Percentiles rank a stretch among this genome's conserved stretches.
Evolutionary conservation across 2,888 invertebrate species (phyloP).

Genomic region (Metellina segmentata): DNA sequence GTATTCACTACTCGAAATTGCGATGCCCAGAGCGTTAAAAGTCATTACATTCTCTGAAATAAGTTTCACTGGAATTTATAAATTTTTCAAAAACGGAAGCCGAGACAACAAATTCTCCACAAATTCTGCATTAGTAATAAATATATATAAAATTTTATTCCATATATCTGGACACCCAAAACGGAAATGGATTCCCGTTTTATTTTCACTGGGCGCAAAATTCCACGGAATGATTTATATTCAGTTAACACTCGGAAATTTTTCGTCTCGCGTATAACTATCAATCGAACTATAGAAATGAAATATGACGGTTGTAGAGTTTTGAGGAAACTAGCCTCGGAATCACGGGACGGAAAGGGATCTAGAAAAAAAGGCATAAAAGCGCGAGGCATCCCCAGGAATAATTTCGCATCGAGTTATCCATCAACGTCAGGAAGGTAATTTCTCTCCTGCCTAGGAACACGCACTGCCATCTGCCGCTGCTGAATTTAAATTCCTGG

Average conservation of each 20-base stretch:
- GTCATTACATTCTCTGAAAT: no score
- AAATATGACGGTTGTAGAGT: conserved; percentile 50
- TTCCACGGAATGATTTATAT: conserved; percentile 44
- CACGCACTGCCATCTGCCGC: conserved; percentile 63
- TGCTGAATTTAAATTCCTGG: conserved; percentile 58
- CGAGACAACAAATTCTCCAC: no score
- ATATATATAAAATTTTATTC: no score
- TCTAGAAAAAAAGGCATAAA: conserved; percentile 47
- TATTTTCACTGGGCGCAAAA: background rate
- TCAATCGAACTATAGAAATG: conserved; percentile 29
- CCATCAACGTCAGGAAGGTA: conserved; percentile 63
- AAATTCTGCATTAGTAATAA: no score
- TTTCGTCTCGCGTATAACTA: conserved; percentile 39
- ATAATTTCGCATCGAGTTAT: conserved; percentile 66
- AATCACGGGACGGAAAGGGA: conserved; percentile 51
- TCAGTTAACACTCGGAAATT: conserved; percentile 59
- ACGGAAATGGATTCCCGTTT: background rate
- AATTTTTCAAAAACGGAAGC: no score
- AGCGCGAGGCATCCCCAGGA: conserved; percentile 51
- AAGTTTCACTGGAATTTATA: no score
- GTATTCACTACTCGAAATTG: no score
- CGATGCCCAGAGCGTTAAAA: no score
- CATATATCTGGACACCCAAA: background rate
- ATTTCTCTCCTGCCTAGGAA: conserved; percentile 44
- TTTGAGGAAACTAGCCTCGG: conserved; percentile 28